Evolutionary conservation across 2,113 vertebrate species (phyloP), one percentile per base, ranked within the genome.

Genomic region (Ascaphus truei): DNA sequence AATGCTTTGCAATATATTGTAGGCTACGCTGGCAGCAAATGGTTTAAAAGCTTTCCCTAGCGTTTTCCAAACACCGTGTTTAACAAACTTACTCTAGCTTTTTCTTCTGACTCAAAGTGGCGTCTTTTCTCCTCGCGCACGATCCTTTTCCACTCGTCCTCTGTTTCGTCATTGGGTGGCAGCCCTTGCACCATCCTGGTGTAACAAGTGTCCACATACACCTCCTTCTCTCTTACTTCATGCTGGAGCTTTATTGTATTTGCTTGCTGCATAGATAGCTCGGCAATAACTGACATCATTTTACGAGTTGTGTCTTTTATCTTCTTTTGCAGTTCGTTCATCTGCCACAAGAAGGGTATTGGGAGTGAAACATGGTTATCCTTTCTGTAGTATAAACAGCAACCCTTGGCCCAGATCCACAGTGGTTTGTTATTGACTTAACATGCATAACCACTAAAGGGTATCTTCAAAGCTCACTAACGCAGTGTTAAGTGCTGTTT

Each of bases 261-360:
- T 0, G 90, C 91, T 80, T 97, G 91, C 58, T 85, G 88, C 93
- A 96, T 90, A 66, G 94, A 90, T 29, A 99, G 53, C 66, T 97
- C 93, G 3, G 93, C 92, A 26, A 92, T 77, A 1, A 89, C 62
- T 9, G 93, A 92, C 92, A 92, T 96, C 72, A 91, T 74, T 58
- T 91, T 84, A 52, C 81, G 78, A 2, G 86, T 93, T 51, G 76
- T 80, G 18, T 85, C 73, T 43, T 88, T 90, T 37, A 96, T 85
- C 34, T 65, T 89, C 43, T 71, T 77, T 71, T 91, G 92, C 31
- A 92, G 73, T 27, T 87, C 68, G 0, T 88, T 95, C 61, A 88
- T 80, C 95, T 98, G 80, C 27, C 86, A 79, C 61, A 13, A 69
- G 62, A 56, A 37, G 12, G n/a, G n/a, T n/a, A n/a, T n/a, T n/a